Base-by-base conservation (phyloP, 2,888 invertebrate genomes). In the Heliconius hortense region DNA sequence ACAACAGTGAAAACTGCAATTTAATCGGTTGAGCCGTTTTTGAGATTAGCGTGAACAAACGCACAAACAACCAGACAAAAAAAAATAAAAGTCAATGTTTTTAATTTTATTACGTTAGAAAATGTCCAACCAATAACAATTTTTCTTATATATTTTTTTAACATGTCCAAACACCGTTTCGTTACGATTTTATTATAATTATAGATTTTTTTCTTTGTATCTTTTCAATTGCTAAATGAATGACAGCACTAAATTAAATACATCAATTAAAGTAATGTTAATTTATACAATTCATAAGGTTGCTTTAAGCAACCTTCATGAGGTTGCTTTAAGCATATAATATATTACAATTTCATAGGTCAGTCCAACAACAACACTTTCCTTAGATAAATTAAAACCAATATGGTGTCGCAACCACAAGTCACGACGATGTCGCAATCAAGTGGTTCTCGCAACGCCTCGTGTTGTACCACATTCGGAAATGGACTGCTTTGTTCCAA, bases 371-470 rank as follows among this genome's bases (percentile, higher is more conserved):
- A 64, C 24, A 59, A 13, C 18, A 64, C 56, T 59, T 18, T 24
- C 70, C 64, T 64, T 71, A 56, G 26, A 56, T 53, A 64, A 64
- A 75, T 75, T n/a, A 66, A 71, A 75, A 75, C 56, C 64, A 64
- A 74, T 64, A 64, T 21, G 35, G 70, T 80, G 73, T 75, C 72
- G 77, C 77, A 79, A 80, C 78, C 74, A 68, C 74, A 68, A 84
- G 87, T 88, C 90, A 89, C 89, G 89, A 89, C 74, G 77, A 78
- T 90, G 87, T 87, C 82, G 88, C 85, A 89, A 86, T 78, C 70
- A 76, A 64, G 74, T 72, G 81, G 78, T 83, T 83, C 83, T 81
- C 60, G 83, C 85, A 86, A 85, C 82, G 82, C 80, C 80, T 82
- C 83, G 80, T 82, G 81, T 83, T 75, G 76, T 79, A 81, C 84